Evolutionary conservation across 2,888 invertebrate species (phyloP).

Genomic region (Drosophila acutilabella): DNA sequence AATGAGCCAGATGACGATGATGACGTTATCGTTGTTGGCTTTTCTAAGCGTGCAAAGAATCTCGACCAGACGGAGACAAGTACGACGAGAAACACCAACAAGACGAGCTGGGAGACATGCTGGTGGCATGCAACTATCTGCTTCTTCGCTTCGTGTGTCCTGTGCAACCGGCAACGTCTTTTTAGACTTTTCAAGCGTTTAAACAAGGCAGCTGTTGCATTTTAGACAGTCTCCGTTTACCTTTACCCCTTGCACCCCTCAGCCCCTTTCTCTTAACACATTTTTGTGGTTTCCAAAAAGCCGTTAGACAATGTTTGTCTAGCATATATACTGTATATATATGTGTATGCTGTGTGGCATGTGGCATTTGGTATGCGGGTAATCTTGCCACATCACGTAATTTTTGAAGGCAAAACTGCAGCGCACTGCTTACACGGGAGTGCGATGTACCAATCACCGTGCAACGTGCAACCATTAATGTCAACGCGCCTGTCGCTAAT

Average conservation of each 20-base stretch:
- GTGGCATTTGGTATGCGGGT: conserved; percentile 42
- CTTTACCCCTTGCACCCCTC: not conserved
- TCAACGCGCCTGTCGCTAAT: conserved; percentile 23
- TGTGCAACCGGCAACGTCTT: conserved; percentile 43
- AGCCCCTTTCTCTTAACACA: conserved; percentile 5
- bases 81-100: not conserved
- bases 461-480: conserved; percentile 8
- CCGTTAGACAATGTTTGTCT: conserved; percentile 26
- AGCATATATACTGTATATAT: not conserved
- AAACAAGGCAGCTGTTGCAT: conserved; percentile 48
- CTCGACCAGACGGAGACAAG: conserved; percentile 2
- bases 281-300: conserved; percentile 41
- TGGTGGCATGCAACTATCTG: conserved; percentile 9
- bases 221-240: conserved; percentile 11
- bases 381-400: conserved; percentile 50
- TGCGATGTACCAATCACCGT: conserved; percentile 14
- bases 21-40: conserved; percentile 45
- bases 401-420: conserved; percentile 46
- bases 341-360: conserved; percentile 16
- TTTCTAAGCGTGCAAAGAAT: conserved; percentile 40
- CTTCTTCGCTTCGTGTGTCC: not conserved
- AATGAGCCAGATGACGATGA: conserved; percentile 20
- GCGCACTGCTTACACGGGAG: conserved; percentile 17
- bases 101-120: conserved; percentile 13
- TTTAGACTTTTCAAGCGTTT: conserved; percentile 33